phyloP scores from a whole-genome alignment of 2,888 invertebrate genomes.

The Microctonus brassicae region DNA sequence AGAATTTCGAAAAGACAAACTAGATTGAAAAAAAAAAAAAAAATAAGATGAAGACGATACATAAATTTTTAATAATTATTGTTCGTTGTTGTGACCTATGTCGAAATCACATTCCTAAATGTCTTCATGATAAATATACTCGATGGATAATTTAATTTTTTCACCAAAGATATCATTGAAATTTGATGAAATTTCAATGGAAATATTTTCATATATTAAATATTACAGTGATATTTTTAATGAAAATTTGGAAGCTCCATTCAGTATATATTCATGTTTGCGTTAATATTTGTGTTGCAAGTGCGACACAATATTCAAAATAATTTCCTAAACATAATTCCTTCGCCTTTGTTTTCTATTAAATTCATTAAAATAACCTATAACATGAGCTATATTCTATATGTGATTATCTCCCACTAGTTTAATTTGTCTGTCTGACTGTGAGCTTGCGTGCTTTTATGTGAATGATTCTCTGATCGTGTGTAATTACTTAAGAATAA shows the following conservation, averaged over 20 bases:
- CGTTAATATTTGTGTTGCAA: constrained; percentile 68
- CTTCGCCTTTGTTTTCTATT: constrained; percentile 10
- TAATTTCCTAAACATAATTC: constrained; percentile 25
- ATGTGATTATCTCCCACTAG: too few relatives aligned
- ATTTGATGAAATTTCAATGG: too few relatives aligned
- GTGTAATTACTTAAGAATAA: constrained; percentile 33
- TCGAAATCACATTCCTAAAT: constrained; percentile 73
- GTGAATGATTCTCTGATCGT: constrained; percentile 43
- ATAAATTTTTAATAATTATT: constrained; percentile 50
- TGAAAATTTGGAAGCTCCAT: too few relatives aligned
- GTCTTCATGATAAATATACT: constrained; percentile 54
- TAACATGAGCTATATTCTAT: too few relatives aligned
- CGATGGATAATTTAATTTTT: too few relatives aligned
- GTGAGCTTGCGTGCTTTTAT: constrained; percentile 64
- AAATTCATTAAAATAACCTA: too few relatives aligned
- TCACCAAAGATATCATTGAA: too few relatives aligned
- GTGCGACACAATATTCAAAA: constrained; percentile 67
- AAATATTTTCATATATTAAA: too few relatives aligned
- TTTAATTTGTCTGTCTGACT: constrained; percentile 66
- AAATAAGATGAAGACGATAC: constrained; percentile 14
- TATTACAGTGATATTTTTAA: too few relatives aligned
- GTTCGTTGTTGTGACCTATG: constrained; percentile 89
- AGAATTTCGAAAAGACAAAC: neutral
- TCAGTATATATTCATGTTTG: constrained; percentile 48
- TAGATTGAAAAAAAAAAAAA: neutral